These are phyloP conservation scores for Ctenochaetus hawaiiensis DNA, from an alignment of 2,797 vertebrate genomes.

Conservation along the genomic window DNA sequence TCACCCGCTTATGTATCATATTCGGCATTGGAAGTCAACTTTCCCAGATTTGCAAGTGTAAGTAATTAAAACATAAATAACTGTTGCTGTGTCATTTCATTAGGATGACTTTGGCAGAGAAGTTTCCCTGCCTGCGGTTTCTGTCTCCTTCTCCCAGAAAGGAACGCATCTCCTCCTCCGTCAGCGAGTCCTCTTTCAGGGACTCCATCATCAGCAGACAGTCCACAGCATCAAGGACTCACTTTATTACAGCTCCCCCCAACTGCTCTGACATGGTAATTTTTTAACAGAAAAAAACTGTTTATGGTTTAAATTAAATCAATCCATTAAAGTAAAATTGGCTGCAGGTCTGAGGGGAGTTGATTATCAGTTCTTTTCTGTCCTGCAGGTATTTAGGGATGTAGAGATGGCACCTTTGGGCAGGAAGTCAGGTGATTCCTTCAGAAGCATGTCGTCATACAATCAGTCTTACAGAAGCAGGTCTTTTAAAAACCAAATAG, in stretches of 20 bases:
- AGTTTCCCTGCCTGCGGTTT: constrained; percentile 80
- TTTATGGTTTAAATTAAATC: neutral
- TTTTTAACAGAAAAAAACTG: neutral
- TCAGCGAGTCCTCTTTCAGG: constrained; percentile 78
- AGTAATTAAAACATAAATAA: no score
- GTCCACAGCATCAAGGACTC: constrained; percentile 74
- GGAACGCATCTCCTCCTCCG: constrained; percentile 73
- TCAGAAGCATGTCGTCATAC: constrained; percentile 61
- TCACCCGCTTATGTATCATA: neutral
- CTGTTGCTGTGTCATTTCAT: neutral
- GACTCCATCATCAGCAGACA: constrained; percentile 82
- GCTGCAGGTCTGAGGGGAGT: neutral
- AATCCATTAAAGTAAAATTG: neutral
- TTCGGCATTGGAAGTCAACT: neutral
- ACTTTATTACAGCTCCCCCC: constrained; percentile 59
- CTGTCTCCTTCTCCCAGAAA: constrained; percentile 74
- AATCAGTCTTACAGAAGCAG: constrained; percentile 54
- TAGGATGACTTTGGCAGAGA: constrained; percentile 83
- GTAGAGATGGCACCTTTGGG: constrained; percentile 70
- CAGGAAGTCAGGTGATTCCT: constrained; percentile 52
- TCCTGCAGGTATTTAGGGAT: constrained; percentile 72
- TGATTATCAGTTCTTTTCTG: neutral
- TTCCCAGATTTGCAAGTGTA: neutral
- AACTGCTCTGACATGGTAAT: constrained; percentile 56
- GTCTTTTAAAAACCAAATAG: constrained; percentile 56